These are phyloP conservation scores for Streblospio benedicti DNA, from an alignment of 1,140 invertebrate species.

Conservation along the genomic window DNA sequence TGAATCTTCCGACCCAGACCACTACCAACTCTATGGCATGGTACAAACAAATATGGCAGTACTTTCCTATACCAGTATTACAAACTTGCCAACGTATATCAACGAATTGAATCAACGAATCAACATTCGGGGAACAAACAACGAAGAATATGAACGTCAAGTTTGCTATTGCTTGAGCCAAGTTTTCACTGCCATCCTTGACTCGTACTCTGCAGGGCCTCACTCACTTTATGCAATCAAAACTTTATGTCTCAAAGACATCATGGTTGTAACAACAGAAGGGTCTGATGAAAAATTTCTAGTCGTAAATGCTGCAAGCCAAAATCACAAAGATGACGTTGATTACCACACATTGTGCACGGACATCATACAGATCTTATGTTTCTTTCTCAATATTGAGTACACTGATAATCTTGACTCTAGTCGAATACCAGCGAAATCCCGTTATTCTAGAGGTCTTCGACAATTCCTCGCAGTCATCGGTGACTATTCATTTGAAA, in stretches of 20 bases:
- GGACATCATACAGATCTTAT: neutral
- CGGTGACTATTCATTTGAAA: neutral
- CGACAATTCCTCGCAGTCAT: neutral
- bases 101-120: neutral
- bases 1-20: neutral
- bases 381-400: neutral
- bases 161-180: neutral
- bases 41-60: neutral
- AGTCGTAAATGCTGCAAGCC: neutral
- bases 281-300: neutral
- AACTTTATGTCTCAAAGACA: neutral
- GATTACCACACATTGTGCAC: neutral
- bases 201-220: neutral
- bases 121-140: neutral
- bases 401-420: too few species aligned
- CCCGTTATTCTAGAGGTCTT: neutral
- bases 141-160: neutral
- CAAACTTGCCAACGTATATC: neutral
- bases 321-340: neutral
- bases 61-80: neutral
- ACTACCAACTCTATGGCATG: neutral
- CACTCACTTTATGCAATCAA: neutral
- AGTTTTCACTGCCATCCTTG: neutral
- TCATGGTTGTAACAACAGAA: neutral
- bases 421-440: too few species aligned